phyloP scores from a whole-genome alignment of 2,113 vertebrate genomes.

The Actinemys pallida region DNA sequence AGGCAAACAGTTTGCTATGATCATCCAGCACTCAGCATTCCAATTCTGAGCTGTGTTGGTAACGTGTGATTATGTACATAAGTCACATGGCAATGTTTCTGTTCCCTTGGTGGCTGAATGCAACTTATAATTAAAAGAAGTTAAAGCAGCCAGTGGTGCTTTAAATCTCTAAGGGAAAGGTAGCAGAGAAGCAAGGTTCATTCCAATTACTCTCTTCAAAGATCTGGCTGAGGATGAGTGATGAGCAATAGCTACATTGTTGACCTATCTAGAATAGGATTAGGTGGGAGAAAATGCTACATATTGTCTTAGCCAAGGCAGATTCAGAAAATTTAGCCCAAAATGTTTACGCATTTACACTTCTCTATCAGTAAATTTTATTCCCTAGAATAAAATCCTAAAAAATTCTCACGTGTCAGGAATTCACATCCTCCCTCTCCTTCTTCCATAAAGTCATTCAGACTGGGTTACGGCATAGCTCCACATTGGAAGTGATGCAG shows the following conservation, averaged over 20 bases:
- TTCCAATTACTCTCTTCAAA: conserved; percentile 48
- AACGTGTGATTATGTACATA: conserved; percentile 10
- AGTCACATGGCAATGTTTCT: conserved; percentile 9
- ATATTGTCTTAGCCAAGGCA: neutral
- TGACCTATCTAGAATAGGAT: conserved; percentile 8
- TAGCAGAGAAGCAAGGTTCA: neutral
- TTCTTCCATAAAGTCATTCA: neutral
- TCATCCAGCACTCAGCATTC: neutral
- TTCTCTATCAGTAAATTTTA: neutral
- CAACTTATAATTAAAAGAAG: conserved; percentile 53
- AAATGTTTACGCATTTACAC: neutral
- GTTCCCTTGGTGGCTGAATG: conserved; percentile 50
- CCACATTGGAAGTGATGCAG: no score
- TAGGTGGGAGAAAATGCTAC: neutral
- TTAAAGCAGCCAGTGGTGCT: conserved; percentile 36
- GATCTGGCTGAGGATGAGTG: conserved; percentile 45
- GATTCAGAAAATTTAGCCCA: neutral
- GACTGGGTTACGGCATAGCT: rapidly evolving
- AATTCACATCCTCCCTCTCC: neutral
- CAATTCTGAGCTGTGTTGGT: neutral
- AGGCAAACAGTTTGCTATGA: neutral
- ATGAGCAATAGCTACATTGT: conserved; percentile 3
- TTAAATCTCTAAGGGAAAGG: conserved; percentile 37
- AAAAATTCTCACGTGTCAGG: neutral
- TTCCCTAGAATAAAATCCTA: neutral